Base-by-base conservation (phyloP, 2,113 vertebrate species). In the Catagonus wagneri region DNA sequence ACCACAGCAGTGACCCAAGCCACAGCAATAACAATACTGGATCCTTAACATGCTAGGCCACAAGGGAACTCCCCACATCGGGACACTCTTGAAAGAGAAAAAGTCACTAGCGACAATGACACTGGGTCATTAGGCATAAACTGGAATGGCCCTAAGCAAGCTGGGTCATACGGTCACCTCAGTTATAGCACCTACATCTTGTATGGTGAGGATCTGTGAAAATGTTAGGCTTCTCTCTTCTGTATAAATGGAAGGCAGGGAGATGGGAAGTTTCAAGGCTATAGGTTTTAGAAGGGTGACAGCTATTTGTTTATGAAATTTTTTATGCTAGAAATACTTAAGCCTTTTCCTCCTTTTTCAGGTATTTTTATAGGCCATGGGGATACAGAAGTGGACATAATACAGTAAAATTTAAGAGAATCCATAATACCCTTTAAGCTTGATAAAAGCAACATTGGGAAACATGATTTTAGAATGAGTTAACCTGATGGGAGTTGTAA, bases 321-420 rank as follows among this genome's bases (percentile, higher is more conserved):
- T 95, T 88, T 83, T 78, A 87, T 85, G 74, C 32, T 69, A 54
- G 36, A 83, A 96, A 50, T 95, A 76, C 50, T 85, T 89, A 83
- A 87, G 54, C 20, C 44, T 7, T 36, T 92, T 93, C 20, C 50
- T 78, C 79, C 74, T 93, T 83, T 87, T 23, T 39, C 50, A 85
- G 66, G 12, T 76, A 88, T 56, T 93, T 94, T 95, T 86, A 32
- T 81, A 84, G 69, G n/a, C 22, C 58, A 54, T 1, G 14, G 25
- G 16, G 9, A 52, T 76, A 85, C 39, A 84, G 44, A 87, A 15
- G 16, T 74, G 10, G 32, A 91, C 58, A 19, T 68, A 23, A 44
- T 39, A 32, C 11, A 63, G 19, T n/a, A 83, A 39, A 76, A 56
- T 20, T 74, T 89, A 83, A 65, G 9, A 68, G 39, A 58, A 72